These are phyloP conservation scores for Hippolais icterina DNA, from an alignment of 2,113 vertebrate species.

Conservation along the genomic window DNA sequence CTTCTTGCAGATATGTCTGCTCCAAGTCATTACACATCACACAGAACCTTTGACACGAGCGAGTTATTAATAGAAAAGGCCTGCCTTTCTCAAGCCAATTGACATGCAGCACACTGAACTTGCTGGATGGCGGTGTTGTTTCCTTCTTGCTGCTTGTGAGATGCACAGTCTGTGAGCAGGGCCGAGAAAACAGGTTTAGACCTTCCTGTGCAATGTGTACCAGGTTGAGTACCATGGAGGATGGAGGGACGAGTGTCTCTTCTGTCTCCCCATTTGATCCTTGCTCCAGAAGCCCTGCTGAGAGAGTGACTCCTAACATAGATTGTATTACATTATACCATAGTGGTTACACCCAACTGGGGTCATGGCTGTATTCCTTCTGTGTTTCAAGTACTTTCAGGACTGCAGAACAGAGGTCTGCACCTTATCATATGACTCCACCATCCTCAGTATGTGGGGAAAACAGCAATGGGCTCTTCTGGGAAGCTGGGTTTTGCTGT, in stretches of 20 bases:
- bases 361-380: neutral
- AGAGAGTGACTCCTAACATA: neutral
- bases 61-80: neutral
- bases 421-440: neutral
- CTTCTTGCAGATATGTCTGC: neutral
- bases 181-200: neutral
- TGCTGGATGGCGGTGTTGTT: neutral
- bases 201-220: neutral
- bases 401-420: neutral
- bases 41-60: neutral
- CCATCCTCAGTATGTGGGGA: neutral
- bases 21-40: neutral
- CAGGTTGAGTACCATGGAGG: rapidly evolving
- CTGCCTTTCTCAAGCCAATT: neutral
- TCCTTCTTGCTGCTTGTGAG: neutral
- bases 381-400: neutral
- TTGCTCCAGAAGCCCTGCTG: neutral
- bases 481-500: neutral
- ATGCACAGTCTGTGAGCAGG: neutral
- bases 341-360: neutral
- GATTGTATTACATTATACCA: rapidly evolving
- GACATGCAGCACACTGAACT: neutral
- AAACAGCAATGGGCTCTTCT: neutral
- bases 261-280: rapidly evolving
- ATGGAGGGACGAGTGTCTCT: neutral